Conservation (phyloP, 37 sponge, comb jelly and placozoan genomes). For the Theonella swinhoei region DNA sequence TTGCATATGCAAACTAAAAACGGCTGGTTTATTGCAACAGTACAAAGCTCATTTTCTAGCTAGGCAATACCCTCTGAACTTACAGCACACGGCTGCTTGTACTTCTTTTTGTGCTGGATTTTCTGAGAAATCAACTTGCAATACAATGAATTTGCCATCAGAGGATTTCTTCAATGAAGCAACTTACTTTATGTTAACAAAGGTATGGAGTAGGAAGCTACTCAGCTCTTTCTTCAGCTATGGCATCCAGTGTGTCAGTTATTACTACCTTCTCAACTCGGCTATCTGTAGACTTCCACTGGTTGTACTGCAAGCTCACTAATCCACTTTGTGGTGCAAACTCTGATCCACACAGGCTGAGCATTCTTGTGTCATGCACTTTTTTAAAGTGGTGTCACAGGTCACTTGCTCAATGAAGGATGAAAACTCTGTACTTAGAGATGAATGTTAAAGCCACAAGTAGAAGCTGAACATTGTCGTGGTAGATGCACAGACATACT, state of each 20-base stretch:
- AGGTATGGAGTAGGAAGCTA: slow-evolving; percentile 42
- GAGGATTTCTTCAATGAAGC: slow-evolving; percentile 8
- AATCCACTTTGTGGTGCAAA: slow-evolving; percentile 14
- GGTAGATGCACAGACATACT: slow-evolving; percentile 51
- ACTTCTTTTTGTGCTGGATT: slow-evolving; percentile 39
- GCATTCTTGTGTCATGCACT: slow-evolving; percentile 37
- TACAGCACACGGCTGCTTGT: slow-evolving; percentile 34
- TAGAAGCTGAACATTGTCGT: slow-evolving; percentile 55
- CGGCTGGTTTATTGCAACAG: too few species aligned
- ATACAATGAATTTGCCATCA: slow-evolving; percentile 30
- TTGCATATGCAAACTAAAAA: too few species aligned
- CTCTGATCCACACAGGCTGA: slow-evolving; percentile 9
- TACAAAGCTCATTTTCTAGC: too few species aligned
- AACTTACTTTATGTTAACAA: slow-evolving; percentile 34
- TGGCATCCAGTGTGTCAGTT: slow-evolving; percentile 13
- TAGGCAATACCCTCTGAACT: too few species aligned
- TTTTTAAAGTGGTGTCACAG: slow-evolving; percentile 20
- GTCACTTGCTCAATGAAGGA: slow-evolving; percentile 34
- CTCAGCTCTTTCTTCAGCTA: slow-evolving; percentile 17
- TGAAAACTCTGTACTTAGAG: slow-evolving; percentile 17
- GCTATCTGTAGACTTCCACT: slow-evolving; percentile 23
- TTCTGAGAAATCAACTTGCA: slow-evolving; percentile 46
- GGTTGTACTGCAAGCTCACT: slow-evolving; percentile 19
- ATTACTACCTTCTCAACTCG: slow-evolving; percentile 36
- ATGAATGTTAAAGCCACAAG: slow-evolving; percentile 39